phyloP scores from a whole-genome alignment of 2,797 vertebrate genomes.

The Enteromius thamalakanensis region DNA sequence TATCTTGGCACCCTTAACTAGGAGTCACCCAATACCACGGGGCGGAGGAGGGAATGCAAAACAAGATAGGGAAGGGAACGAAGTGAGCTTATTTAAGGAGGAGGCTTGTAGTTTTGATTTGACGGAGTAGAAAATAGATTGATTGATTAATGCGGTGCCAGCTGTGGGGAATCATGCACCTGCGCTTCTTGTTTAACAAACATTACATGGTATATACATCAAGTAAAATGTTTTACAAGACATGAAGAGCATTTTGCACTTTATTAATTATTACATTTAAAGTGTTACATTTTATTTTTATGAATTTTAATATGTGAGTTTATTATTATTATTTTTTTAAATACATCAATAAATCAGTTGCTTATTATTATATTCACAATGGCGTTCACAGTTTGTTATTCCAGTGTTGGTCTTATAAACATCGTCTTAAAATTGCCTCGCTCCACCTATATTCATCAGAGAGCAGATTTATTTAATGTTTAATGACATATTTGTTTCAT shows the following conservation, averaged over 20 bases:
- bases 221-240: not conserved
- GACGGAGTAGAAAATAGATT: too few relatives aligned
- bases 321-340: too few relatives aligned
- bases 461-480: slow-evolving; percentile 26
- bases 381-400: slow-evolving; percentile 3
- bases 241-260: not conserved
- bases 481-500: slow-evolving; percentile 39
- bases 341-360: not conserved
- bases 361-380: not conserved
- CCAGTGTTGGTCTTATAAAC: not conserved
- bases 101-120: too few relatives aligned
- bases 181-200: too few relatives aligned
- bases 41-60: too few relatives aligned
- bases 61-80: too few relatives aligned
- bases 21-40: too few relatives aligned
- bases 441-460: slow-evolving; percentile 11
- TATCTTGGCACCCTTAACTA: too few relatives aligned
- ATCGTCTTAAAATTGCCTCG: slow-evolving; percentile 13
- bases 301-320: not conserved
- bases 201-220: too few relatives aligned
- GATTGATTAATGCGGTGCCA: too few relatives aligned
- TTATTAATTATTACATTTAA: not conserved
- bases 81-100: too few relatives aligned
- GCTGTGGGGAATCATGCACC: too few relatives aligned
- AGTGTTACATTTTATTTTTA: not conserved